A percentile compares a stretch with the other conserved stretches of the same genome.
Conservation (phyloP, 2,888 invertebrate species). For the Amaurobius ferox region DNA sequence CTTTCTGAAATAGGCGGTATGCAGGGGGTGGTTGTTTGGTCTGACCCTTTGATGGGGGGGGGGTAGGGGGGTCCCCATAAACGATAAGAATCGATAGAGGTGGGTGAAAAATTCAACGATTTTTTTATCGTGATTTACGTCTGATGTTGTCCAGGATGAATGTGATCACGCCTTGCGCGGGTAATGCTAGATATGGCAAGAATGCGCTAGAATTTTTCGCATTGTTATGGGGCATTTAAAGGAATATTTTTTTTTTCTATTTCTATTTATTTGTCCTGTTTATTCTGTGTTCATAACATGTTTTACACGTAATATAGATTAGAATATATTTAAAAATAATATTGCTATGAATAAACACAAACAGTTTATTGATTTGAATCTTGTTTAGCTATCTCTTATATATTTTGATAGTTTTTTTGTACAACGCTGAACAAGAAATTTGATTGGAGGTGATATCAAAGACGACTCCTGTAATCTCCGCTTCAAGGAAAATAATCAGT, state of each 20-base stretch:
- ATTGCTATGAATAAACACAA: no score
- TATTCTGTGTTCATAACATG: no score
- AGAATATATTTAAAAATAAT: no score
- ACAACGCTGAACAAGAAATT: no score
- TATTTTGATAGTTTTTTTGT: no score
- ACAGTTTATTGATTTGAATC: no score
- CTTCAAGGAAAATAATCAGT: no score
- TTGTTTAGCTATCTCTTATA: no score
- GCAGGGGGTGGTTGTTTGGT: conserved; percentile 49
- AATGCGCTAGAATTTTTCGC: background rate
- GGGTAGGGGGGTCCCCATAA: background rate
- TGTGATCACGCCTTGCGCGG: background rate
- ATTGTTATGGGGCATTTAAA: background rate
- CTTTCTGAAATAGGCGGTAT: conserved; percentile 35
- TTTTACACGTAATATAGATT: no score
- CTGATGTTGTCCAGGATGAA: background rate
- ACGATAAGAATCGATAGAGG: conserved; percentile 17
- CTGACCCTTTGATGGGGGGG: background rate
- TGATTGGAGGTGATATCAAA: no score
- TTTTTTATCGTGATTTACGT: background rate
- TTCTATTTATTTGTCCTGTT: background rate
- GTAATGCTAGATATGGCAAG: background rate
- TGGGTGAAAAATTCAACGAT: background rate
- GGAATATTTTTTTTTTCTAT: background rate
- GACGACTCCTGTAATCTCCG: no score